Conservation (phyloP, 35 echinoderm and acorn worm genomes). For the Lytechinus pictus region DNA sequence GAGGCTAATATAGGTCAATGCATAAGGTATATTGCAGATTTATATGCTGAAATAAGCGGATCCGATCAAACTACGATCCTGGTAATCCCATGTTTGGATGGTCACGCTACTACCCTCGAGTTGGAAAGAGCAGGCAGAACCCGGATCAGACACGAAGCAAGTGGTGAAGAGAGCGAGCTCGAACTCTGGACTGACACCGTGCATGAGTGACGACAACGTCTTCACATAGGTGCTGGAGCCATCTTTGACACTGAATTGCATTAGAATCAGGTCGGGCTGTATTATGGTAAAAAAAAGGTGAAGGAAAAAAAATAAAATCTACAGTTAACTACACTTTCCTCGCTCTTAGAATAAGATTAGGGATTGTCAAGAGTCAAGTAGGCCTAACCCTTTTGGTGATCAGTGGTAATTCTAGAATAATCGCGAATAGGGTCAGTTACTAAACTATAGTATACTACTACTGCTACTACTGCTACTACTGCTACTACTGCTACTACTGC, state of each 20-base stretch:
- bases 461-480: too few relatives aligned
- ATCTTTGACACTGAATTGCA: conserved; percentile 76
- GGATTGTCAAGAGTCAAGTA: too few relatives aligned
- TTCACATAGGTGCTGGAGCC: conserved; percentile 47
- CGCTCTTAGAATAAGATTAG: too few relatives aligned
- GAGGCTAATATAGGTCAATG: too few relatives aligned
- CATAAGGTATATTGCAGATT: too few relatives aligned
- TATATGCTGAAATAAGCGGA: conserved; percentile 81
- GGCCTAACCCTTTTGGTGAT: too few relatives aligned
- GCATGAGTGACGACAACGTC: conserved; percentile 72
- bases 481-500: too few relatives aligned
- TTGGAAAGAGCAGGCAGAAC: conserved; percentile 53
- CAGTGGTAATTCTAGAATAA: too few relatives aligned
- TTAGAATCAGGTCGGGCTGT: conserved; percentile 70
- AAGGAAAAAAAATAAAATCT: too few relatives aligned
- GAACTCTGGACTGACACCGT: conserved; percentile 90
- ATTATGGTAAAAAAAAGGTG: neutral
- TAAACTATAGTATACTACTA: too few relatives aligned
- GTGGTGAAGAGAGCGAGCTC: conserved; percentile 88
- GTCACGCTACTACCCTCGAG: conserved; percentile 58
- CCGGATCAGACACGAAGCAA: conserved; percentile 72
- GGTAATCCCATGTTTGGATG: conserved; percentile 77
- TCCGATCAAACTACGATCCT: conserved; percentile 12
- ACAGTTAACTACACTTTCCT: too few relatives aligned
- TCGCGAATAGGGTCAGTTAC: too few relatives aligned